Conservation (phyloP, 30 jellyfish, hydroid and myxozoan genomes). For the Pelagia noctiluca region DNA sequence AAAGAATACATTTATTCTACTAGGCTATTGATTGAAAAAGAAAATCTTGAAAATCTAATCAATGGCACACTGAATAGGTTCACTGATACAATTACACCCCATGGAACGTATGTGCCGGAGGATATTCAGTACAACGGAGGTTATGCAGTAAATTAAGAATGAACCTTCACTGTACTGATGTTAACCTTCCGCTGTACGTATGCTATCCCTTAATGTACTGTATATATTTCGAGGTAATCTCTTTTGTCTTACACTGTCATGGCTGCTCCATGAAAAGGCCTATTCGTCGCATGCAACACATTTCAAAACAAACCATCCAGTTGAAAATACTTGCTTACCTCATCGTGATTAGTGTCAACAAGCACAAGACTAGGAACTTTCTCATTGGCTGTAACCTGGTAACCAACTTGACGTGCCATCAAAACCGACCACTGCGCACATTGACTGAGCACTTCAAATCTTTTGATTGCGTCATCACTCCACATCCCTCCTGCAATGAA, state of each 20-base stretch:
- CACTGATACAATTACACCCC: no score
- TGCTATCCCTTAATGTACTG: neutral
- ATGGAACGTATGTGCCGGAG: no score
- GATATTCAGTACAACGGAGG: no score
- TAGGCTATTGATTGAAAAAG: no score
- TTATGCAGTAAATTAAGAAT: no score
- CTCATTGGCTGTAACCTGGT: slow-evolving; percentile 31
- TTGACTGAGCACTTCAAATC: slow-evolving; percentile 74
- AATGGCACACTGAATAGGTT: no score
- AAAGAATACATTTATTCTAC: no score
- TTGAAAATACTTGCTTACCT: slow-evolving; percentile 4
- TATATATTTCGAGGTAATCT: neutral
- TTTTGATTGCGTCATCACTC: slow-evolving; percentile 72
- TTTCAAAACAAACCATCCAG: neutral
- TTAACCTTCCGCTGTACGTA: no score
- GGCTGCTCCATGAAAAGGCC: neutral
- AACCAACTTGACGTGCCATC: slow-evolving; percentile 81
- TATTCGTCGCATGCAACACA: neutral
- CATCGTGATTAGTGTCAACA: slow-evolving; percentile 60
- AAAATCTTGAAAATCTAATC: no score
- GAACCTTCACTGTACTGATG: no score
- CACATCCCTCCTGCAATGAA: slow-evolving; percentile 67
- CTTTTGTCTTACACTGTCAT: neutral
- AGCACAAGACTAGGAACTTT: slow-evolving; percentile 66
- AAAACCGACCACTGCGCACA: slow-evolving; percentile 90